Percentiles rank a stretch among this genome's conserved stretches.
These are phyloP conservation scores for Zhuqinia jingwanae DNA, from an alignment of 2,888 invertebrate species.

Conservation along the genomic window DNA sequence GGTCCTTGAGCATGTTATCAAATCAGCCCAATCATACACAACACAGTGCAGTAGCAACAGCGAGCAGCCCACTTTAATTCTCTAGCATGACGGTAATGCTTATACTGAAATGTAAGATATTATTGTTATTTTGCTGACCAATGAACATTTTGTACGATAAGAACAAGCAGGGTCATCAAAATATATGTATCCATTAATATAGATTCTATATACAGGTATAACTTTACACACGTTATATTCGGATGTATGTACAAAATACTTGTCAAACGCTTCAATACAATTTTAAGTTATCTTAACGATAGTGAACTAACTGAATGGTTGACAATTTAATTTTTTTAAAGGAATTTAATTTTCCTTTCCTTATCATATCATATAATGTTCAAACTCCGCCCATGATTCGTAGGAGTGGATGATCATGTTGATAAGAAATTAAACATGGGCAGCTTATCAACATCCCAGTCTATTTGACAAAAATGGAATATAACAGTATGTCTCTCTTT, in stretches of 20 bases:
- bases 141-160: constrained; percentile 8
- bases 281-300: not conserved
- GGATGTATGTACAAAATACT: too few relatives aligned
- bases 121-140: constrained; percentile 30
- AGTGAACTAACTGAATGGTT: not conserved
- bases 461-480: too few relatives aligned
- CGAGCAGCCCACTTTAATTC: not conserved
- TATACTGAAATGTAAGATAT: constrained; percentile 1
- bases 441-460: too few relatives aligned
- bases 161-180: not conserved
- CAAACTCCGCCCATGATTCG: constrained; percentile 7
- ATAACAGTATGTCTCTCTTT: too few relatives aligned
- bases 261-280: too few relatives aligned
- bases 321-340: not conserved
- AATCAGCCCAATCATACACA: not conserved
- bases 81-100: not conserved
- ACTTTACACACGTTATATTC: too few relatives aligned
- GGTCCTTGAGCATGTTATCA: constrained; percentile 43
- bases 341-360: not conserved
- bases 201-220: too few relatives aligned
- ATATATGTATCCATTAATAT: not conserved
- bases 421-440: not conserved
- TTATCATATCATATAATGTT: not conserved
- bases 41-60: too few relatives aligned
- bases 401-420: constrained; percentile 23